Evolutionary conservation across 1,140 invertebrate genomes (phyloP).

Genomic region (Camponotus vicinus): DNA sequence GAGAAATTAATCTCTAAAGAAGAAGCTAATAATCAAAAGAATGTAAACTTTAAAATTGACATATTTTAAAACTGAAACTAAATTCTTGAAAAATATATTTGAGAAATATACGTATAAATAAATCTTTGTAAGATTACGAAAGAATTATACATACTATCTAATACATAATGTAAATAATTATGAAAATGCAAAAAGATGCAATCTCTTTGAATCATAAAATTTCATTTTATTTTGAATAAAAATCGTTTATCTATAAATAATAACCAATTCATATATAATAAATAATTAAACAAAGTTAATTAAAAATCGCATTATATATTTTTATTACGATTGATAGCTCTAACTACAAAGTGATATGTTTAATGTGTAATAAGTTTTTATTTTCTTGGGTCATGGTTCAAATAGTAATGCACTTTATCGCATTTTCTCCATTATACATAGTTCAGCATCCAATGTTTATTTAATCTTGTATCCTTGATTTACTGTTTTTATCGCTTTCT

Average conservation of each 20-base stretch:
- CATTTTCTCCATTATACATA: not conserved
- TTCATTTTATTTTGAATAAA: not conserved
- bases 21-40: not conserved
- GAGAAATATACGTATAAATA: not conserved
- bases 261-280: not conserved
- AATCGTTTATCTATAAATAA: not conserved
- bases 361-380: conserved; percentile 2
- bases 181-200: not conserved
- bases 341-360: not conserved
- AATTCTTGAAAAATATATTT: not conserved
- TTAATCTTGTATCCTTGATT: not conserved
- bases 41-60: not conserved
- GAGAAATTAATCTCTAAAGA: not conserved
- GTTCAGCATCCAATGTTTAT: not conserved
- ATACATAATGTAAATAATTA: not conserved
- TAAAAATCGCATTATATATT: not conserved
- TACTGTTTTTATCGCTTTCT: not conserved
- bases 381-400: not conserved
- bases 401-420: not conserved
- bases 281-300: not conserved
- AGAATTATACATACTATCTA: not conserved
- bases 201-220: not conserved
- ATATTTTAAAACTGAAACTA: not conserved
- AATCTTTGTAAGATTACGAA: too few species aligned
- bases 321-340: not conserved